Evolutionary conservation across 2,797 vertebrate species (phyloP), one percentile per base, ranked within the genome.

Genomic region (Galagoides demidoff): DNA sequence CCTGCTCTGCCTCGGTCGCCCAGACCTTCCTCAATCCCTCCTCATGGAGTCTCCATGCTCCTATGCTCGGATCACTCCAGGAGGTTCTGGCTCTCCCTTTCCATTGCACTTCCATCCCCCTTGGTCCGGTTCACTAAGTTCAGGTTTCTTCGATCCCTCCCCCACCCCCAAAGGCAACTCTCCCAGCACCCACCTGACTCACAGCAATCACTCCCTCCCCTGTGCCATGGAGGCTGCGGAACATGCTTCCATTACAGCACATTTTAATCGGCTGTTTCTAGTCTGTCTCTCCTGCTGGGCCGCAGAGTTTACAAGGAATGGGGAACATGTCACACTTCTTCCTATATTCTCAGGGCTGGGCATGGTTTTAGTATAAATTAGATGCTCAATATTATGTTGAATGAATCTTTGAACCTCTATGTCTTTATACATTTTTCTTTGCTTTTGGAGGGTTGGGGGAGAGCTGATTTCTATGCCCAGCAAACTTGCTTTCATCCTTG

Each of bases 141-240:
- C 20, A 0, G 57, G 14, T 7, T 2, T 63, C 85, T 49, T 78
- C 77, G 11, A n/a, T 31, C 31, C 31, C 88, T 7, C 27, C 31
- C 22, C 14, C 37, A 59, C 64, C 39, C 66, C 45, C 9, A 59
- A 29, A 20, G 55, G 66, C 3, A 22, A 2, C 63, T 8, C 25
- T 14, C 37, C 20, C 17, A 59, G 3, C 5, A 16, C 39, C 52
- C 11, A 22, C 29, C 45, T 14, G 43, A 11, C 4, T 31, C 31
- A 23, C 1, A 6, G 7, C 6, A 12, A 22, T 1, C 23, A 7
- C 45, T 22, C 16, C 27, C n/a, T 29, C 29, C 37, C 49, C 22
- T 9, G 11, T 29, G 66, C 16, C 6, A 0, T 0, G 11, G 45
- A 8, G 64, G n/a, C 0, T 0, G n/a, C 57, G 34, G 57, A 61